Evolutionary conservation across 2,113 vertebrate genomes (phyloP).

Genomic region (Antechinus stuartii): DNA sequence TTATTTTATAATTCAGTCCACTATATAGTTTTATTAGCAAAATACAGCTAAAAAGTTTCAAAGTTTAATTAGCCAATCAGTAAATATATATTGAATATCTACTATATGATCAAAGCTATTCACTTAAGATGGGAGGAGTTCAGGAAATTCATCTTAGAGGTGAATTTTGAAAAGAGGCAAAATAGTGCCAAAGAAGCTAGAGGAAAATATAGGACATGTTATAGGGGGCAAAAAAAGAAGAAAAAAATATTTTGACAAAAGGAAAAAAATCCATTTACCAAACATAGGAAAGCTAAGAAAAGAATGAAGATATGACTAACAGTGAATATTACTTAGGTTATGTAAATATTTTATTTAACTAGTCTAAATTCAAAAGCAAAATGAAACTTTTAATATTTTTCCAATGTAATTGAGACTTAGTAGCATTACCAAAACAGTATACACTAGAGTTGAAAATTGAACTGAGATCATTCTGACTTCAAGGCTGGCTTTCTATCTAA

Average conservation of each 20-base stretch:
- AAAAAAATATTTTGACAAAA: neutral
- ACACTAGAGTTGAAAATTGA: neutral
- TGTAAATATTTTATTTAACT: neutral
- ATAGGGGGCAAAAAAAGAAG: neutral
- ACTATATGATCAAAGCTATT: neutral
- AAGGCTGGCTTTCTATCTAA: neutral
- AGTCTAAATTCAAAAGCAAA: neutral
- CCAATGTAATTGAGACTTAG: neutral
- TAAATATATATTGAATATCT: neutral
- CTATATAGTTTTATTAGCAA: neutral
- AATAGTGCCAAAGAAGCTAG: neutral
- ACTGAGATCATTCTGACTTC: neutral
- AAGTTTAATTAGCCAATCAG: slow-evolving; percentile 13
- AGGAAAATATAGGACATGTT: neutral
- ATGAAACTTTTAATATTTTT: neutral
- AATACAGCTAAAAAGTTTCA: neutral
- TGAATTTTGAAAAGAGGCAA: neutral
- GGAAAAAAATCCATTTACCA: neutral
- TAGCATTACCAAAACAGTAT: neutral
- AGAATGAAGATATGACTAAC: neutral
- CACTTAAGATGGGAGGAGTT: neutral
- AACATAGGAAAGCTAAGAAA: neutral
- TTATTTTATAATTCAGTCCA: neutral
- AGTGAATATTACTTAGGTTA: neutral
- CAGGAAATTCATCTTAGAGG: neutral